Conservation (phyloP, 2,797 vertebrate species). For the Oreonectes daqikongensis region DNA sequence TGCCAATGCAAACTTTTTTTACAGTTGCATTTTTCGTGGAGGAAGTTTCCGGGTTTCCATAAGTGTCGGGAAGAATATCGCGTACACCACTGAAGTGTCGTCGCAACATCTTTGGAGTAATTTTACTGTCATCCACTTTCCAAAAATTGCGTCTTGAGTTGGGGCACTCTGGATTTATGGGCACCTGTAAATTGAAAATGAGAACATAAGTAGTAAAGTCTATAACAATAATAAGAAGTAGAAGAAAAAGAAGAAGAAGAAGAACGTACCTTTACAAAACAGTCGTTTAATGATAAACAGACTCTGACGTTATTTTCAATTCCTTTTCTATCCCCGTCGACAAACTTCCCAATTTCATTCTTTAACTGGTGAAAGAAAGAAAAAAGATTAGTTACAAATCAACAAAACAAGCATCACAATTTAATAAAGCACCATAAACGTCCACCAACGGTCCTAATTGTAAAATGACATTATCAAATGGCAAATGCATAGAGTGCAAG, state of each 20-base stretch:
- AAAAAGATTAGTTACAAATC: background rate
- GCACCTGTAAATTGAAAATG: background rate
- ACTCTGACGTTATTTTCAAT: slow-evolving; percentile 34
- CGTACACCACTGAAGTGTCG: slow-evolving; percentile 13
- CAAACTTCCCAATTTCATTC: background rate
- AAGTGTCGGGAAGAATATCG: background rate
- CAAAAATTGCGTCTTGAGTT: slow-evolving; percentile 34
- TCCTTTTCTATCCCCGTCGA: slow-evolving; percentile 23
- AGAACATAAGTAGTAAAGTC: background rate
- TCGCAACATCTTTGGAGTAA: slow-evolving; percentile 30
- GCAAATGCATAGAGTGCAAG: too few relatives aligned
- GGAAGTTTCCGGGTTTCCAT: background rate
- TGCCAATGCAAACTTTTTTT: background rate
- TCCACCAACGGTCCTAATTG: too few relatives aligned
- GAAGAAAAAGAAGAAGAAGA: too few relatives aligned
- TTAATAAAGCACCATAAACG: background rate
- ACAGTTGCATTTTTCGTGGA: background rate
- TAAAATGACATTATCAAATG: too few relatives aligned
- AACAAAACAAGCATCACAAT: background rate
- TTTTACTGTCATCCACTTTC: slow-evolving; percentile 22
- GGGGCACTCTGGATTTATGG: slow-evolving; percentile 13
- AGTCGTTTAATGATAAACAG: slow-evolving; percentile 31
- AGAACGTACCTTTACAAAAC: slow-evolving; percentile 24
- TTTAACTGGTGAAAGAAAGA: slow-evolving; percentile 15
- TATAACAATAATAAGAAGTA: too few relatives aligned